Percentiles rank a stretch among this genome's conserved stretches.
Conservation (phyloP, 2,797 vertebrate species). For the Myotis planiceps region DNA sequence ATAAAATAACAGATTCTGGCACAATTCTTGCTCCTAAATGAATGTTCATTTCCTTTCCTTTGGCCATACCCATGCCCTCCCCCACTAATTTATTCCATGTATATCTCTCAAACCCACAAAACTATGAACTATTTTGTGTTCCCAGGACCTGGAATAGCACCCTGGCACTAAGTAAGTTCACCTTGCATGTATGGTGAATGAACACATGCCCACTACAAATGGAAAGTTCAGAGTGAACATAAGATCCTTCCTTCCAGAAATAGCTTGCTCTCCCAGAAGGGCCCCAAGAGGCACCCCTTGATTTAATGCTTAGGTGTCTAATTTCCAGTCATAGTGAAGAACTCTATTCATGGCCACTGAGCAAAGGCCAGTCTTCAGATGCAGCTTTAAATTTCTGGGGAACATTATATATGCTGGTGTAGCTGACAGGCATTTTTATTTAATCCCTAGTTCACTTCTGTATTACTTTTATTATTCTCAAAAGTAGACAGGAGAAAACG, state of each 20-base stretch:
- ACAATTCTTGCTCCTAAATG: background rate
- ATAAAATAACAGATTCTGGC: background rate
- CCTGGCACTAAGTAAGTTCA: background rate
- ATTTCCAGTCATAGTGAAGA: background rate
- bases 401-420: background rate
- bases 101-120: background rate
- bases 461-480: background rate
- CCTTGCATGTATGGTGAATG: background rate
- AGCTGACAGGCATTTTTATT: background rate
- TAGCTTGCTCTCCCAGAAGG: background rate
- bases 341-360: background rate
- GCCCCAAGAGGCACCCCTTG: background rate
- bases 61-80: no score
- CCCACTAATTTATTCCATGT: background rate
- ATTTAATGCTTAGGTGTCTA: background rate
- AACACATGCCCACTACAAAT: background rate
- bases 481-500: background rate
- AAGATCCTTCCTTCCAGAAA: background rate
- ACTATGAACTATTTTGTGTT: background rate
- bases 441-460: background rate
- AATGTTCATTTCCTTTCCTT: background rate
- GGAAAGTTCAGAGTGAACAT: background rate
- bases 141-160: background rate
- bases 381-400: background rate
- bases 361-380: background rate